phyloP scores from a whole-genome alignment of 2,113 vertebrate genomes.

The Salvelinus alpinus region DNA sequence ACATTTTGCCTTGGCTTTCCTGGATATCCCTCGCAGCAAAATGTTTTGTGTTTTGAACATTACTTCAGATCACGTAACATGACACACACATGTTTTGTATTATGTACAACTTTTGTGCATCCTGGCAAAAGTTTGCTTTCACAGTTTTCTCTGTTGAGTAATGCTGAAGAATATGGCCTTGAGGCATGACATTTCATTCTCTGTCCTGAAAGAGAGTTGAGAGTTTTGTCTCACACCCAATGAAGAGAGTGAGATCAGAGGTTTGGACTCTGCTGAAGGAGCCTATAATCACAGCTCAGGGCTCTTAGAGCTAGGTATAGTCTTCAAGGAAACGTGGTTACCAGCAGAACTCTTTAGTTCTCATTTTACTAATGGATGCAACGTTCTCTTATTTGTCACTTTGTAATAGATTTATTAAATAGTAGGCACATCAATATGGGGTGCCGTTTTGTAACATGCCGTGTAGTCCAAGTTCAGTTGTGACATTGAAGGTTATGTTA shows the following conservation, averaged over 20 bases:
- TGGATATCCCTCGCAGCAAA: too few relatives aligned
- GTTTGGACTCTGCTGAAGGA: constrained; percentile 44
- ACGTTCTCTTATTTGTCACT: neutral
- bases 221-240: neutral
- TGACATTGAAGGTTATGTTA: neutral
- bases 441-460: too few relatives aligned
- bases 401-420: neutral
- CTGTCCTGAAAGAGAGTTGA: neutral
- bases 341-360: neutral
- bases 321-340: neutral
- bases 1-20: too few relatives aligned
- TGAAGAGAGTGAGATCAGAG: constrained; percentile 13
- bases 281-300: constrained; percentile 45
- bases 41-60: neutral
- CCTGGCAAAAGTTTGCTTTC: neutral
- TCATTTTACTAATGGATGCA: neutral
- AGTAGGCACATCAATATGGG: neutral
- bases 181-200: neutral
- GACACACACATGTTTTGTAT: constrained; percentile 10
- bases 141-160: neutral
- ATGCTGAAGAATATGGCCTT: neutral
- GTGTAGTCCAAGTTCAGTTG: too few relatives aligned
- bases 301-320: constrained; percentile 6
- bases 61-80: neutral
- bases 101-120: neutral